Percentiles rank a stretch among this genome's conserved stretches.
Evolutionary conservation across 2,888 invertebrate species (phyloP).

Genomic region (Amphipoea lucens): DNA sequence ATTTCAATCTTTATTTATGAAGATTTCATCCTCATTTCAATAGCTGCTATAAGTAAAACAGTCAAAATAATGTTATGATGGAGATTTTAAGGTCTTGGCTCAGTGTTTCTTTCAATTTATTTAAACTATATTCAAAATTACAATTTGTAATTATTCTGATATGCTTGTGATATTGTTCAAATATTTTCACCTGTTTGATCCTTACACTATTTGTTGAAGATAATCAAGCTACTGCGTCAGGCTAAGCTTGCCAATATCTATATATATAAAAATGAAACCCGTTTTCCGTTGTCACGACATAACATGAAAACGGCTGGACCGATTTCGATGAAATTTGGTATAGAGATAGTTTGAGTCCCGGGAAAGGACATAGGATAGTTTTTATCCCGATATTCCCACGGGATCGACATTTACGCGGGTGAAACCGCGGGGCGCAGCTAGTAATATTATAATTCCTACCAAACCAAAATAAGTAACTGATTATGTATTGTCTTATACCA

Average conservation of each 20-base stretch:
- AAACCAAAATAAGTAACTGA: constrained; percentile 6
- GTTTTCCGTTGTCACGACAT: no score
- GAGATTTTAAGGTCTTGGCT: neutral
- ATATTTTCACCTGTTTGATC: neutral
- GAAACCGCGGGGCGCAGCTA: no score
- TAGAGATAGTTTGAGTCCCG: no score
- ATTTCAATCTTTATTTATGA: neutral
- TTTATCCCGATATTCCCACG: no score
- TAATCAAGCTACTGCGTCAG: neutral
- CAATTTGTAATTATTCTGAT: neutral
- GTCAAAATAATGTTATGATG: neutral
- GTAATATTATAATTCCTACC: neutral
- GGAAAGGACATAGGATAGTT: no score
- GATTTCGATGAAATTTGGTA: no score
- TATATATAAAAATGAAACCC: no score
- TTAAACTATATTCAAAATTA: neutral
- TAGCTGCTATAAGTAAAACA: neutral
- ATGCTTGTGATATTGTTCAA: neutral
- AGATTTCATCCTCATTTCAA: constrained; percentile 6
- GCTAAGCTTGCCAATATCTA: neutral
- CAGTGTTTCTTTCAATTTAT: neutral
- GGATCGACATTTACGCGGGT: no score
- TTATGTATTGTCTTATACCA: constrained; percentile 29
- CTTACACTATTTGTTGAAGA: neutral
- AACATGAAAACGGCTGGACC: no score